Evolutionary conservation across 1,140 invertebrate genomes (phyloP), one percentile per base, ranked within the genome.

Genomic region (Drosophila bocqueti): DNA sequence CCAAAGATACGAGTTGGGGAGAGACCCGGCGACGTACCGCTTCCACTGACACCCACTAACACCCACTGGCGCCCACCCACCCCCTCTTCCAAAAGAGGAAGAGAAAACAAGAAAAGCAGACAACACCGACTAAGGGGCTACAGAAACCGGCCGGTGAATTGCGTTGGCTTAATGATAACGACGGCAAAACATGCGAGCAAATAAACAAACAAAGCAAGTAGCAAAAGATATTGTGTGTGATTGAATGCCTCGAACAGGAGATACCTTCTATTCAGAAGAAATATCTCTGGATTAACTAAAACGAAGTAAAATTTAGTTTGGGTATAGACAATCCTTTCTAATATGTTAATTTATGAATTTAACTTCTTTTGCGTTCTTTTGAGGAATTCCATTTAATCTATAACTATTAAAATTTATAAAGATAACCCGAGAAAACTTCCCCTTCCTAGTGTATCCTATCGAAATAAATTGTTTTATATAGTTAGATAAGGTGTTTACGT

Each of bases 121-220:
- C 62, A 67, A 29, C 47, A 16, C 62, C 43, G 62, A 43, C 64
- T 31, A 47, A 47, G 36, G 67, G 57, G 69, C 63, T 29, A 55
- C 36, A 73, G 57, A 79, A 83, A 79, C 83, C 83, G 84, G 84
- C 76, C 83, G 83, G 84, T 80, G 57, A 61, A 76, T 76, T 46
- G 63, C 78, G 71, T 62, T 59, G 72, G 64, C 65, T 77, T 65
- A 77, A 77, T 81, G 84, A 87, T 89, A 89, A 87, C 83, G 83
- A 55, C 80, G 57, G 71, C 67, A 58, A 73, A 80, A 65, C 83
- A 87, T 87, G 83, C 84, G 46, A 89, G 61, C 64, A 61, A 77
- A 73, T 61, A 82, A 83, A 83, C 62, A 86, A 78, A 67, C 79
- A 85, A 68, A 58, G 29, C 64, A 54, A 47, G 63, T 67, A 38